Conservation (phyloP, 2,888 invertebrate genomes). For the Drosophila affinis region DNA sequence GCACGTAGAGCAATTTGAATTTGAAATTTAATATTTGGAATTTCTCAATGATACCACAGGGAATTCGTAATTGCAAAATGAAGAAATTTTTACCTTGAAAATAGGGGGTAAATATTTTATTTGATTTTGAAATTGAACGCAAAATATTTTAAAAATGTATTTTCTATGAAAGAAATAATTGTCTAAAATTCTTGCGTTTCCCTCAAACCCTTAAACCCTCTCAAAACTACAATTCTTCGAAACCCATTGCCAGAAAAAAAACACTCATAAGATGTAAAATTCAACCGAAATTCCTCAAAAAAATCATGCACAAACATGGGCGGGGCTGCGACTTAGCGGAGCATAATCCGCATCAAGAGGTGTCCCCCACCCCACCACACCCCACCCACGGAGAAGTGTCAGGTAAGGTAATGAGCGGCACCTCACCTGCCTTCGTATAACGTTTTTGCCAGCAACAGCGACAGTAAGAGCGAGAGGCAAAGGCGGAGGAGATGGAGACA, state of each 20-base stretch:
- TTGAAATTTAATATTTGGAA: slow-evolving; percentile 25
- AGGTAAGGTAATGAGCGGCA: slow-evolving; percentile 51
- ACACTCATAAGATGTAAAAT: slow-evolving; percentile 1
- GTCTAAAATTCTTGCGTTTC: too few relatives aligned
- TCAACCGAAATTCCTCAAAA: slow-evolving; percentile 22
- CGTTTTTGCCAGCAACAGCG: slow-evolving; percentile 25
- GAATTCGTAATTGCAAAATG: not conserved
- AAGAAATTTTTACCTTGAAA: not conserved
- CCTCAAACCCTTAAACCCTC: not conserved
- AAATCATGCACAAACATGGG: slow-evolving; percentile 46
- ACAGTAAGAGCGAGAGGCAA: not conserved
- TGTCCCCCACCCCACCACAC: too few relatives aligned
- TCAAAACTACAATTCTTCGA: not conserved
- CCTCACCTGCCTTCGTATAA: slow-evolving; percentile 55
- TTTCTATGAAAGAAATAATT: not conserved
- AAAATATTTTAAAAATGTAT: not conserved
- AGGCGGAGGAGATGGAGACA: not conserved
- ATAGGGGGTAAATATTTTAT: not conserved
- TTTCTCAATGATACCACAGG: slow-evolving; percentile 12
- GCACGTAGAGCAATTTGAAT: slow-evolving; percentile 18
- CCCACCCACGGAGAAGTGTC: slow-evolving; percentile 16
- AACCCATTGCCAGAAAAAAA: slow-evolving; percentile 49
- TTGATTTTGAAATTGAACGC: not conserved
- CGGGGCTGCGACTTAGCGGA: slow-evolving; percentile 34
- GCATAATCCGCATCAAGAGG: slow-evolving; percentile 36